Base-by-base conservation (phyloP, 2,888 invertebrate species). In the Clanis bilineata region DNA sequence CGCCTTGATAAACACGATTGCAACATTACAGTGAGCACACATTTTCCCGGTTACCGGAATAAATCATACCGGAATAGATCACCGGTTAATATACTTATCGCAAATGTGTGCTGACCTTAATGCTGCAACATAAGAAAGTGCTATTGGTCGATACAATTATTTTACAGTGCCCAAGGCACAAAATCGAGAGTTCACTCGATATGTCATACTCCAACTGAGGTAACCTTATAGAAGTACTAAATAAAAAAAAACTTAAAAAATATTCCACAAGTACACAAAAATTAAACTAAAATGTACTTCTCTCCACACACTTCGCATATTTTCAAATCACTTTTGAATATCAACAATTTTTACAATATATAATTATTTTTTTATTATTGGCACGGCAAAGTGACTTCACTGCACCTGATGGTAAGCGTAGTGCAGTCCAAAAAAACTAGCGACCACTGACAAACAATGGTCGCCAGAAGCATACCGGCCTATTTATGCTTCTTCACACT, bases 1-100 rank as follows among this genome's bases (percentile, higher is more conserved):
- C 91, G 79, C 80, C 83, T 90, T 86, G 79, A 86, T 82, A 74
- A 71, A 73, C 73, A 82, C 76, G 64, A 62, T 38, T 25, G 47
- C 45, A 58, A 38, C 58, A 58, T 58, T 47, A 38, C 36, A 58
- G 38, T 15, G 15, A 38, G 36, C 22, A 47, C 36, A 47, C 36
- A 25, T 18, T 58, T 25, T 51, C 21, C 23, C 47, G 51, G 25
- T 39, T 28, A 39, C 51, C 51, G 25, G 25, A 58, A 58, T 32
- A n/a, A n/a, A 25, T 39, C 18, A n/a, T n/a, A n/a, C n/a, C n/a
- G n/a, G n/a, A n/a, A n/a, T 51, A 22, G 18, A 38, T 38, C 12
- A 25, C 36, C 43, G 38, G 28, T 10, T 18, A 25, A 18, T 5
- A 39, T 18, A 38, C 36, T 12, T 10, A 15, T 15, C n/a, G 25